Evolutionary conservation across 1,140 invertebrate genomes (phyloP).

Genomic region (Aricia agestis): DNA sequence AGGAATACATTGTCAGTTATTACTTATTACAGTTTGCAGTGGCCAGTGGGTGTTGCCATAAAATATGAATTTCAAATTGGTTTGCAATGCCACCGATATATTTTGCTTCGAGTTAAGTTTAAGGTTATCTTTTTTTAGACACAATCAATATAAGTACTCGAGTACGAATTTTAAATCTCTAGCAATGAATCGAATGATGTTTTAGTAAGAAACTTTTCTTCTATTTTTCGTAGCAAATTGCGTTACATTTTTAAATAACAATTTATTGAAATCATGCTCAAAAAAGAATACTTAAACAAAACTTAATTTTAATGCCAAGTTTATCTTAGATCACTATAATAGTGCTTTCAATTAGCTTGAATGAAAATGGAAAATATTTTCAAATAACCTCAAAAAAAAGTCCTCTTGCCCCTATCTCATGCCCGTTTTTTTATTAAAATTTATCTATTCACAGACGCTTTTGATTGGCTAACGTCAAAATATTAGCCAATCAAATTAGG

Average conservation of each 20-base stretch:
- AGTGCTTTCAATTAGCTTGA: too few species aligned
- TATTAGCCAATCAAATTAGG: too few species aligned
- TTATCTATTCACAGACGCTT: too few species aligned
- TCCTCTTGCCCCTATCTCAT: too few species aligned
- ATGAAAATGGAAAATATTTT: too few species aligned
- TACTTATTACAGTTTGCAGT: not conserved
- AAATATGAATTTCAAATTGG: conserved; percentile 1
- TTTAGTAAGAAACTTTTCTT: not conserved
- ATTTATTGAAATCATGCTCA: not conserved
- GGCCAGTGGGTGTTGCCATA: not conserved
- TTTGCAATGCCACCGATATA: not conserved
- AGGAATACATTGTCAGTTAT: conserved; percentile 2
- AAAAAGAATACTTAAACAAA: too few species aligned
- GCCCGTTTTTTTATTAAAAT: too few species aligned
- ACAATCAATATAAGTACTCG: not conserved
- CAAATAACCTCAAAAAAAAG: too few species aligned
- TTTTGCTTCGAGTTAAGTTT: not conserved
- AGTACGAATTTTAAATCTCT: not conserved
- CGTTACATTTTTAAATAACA: not conserved
- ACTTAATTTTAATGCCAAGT: too few species aligned
- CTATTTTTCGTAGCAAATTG: not conserved
- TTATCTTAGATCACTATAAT: too few species aligned
- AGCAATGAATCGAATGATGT: not conserved
- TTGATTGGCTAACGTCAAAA: too few species aligned
- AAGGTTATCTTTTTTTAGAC: not conserved